Base-by-base conservation (phyloP, 2,113 vertebrate genomes). In the Triplophysa tibetana region DNA sequence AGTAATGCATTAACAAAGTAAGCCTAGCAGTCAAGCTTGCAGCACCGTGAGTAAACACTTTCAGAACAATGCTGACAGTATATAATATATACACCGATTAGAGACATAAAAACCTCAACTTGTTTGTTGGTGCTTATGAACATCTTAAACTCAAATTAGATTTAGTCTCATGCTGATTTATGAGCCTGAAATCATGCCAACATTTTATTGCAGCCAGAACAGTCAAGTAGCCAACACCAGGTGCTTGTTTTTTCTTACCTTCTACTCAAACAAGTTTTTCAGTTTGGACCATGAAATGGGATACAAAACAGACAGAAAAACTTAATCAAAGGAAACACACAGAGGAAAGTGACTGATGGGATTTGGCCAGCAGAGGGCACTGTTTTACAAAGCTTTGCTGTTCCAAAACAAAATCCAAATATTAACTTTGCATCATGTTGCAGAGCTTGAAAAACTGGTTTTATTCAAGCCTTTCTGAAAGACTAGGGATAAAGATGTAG, bases 211-310 rank as follows among this genome's bases (percentile, higher is more conserved):
- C 50, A 79, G 61, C 19, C 43, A 58, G 41, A 56, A 45, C 56
- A 67, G 38, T 9, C 86, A 85, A 82, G 83, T 73, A 9, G 14
- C 48, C 73, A 62, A 75, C 69, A 17, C 23, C 82, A 43, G 54
- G 54, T 65, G 70, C 33, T 67, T 70, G 76, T 60, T 38, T 26
- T 76, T 19, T 81, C 96, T 96, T 96, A 97, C 95, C 95, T 96
- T 96, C 95, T 98, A 92, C 83, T 92, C 91, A 91, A 84, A 95
- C 1, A 64, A 80, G 80, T 80, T 91, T 93, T 93, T 87, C 84
- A 88, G 90, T 93, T 89, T 93, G 93, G 92, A 91, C 91, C 90
- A 95, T 92, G 93, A 94, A 85, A 92, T 89, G 81, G 72, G 85
- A 86, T 81, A 86, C 45, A 38, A 38, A 38, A 38, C 81, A 79